phyloP scores from a whole-genome alignment of 2,888 invertebrate species.

The Carabus problematicus region DNA sequence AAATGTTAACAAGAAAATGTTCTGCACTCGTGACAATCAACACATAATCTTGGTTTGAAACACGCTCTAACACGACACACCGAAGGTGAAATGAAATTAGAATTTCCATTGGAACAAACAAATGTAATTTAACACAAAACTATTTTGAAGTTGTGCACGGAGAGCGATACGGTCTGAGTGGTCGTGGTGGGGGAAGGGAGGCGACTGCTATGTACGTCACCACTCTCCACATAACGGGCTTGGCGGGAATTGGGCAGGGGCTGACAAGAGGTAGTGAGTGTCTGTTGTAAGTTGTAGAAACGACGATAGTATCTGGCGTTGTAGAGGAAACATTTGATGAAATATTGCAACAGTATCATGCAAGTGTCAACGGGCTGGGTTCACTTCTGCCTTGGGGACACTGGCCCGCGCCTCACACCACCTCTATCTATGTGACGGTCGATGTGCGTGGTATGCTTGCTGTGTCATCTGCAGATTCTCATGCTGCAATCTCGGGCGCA shows the following conservation, averaged over 20 bases:
- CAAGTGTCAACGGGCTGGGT: constrained; percentile 7
- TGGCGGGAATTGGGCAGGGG: no score
- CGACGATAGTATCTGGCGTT: neutral
- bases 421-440: no score
- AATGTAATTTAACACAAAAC: constrained; percentile 40
- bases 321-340: constrained; percentile 7
- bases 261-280: no score
- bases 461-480: constrained; percentile 41
- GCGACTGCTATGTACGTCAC: no score
- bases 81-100: constrained; percentile 27
- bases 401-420: no score
- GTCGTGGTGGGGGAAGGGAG: no score
- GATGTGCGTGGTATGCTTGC: no score
- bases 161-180: neutral
- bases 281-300: no score
- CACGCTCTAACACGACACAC: constrained; percentile 30
- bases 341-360: constrained; percentile 12
- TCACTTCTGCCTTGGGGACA: no score
- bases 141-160: constrained; percentile 21
- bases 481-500: constrained; percentile 37
- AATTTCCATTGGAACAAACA: constrained; percentile 38
- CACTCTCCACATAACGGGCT: no score
- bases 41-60: constrained; percentile 26
- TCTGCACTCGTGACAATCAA: constrained; percentile 23
- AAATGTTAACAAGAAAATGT: constrained; percentile 27